A percentile compares a stretch with the other conserved stretches of the same genome.
Conservation (phyloP, 2,888 invertebrate genomes). For the Noctua pronuba region DNA sequence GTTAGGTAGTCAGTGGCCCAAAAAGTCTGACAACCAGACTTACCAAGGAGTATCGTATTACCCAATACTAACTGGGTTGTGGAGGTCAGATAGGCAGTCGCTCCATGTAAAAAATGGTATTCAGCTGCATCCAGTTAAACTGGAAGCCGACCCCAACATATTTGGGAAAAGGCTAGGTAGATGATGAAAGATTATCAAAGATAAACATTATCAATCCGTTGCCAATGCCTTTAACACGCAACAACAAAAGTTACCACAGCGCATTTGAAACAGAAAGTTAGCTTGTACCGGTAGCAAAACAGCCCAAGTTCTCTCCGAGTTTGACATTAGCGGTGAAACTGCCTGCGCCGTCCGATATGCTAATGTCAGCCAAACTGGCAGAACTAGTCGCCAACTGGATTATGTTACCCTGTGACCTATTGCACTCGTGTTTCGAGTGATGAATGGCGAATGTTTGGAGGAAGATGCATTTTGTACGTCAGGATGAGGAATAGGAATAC, state of each 20-base stretch:
- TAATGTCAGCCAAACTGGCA: slow-evolving; percentile 45
- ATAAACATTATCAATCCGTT: neutral
- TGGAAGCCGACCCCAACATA: no score
- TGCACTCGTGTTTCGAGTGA: slow-evolving; percentile 30
- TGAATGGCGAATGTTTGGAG: slow-evolving; percentile 27
- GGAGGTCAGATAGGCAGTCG: no score
- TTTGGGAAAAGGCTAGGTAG: no score
- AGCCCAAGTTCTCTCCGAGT: slow-evolving; percentile 47
- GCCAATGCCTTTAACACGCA: neutral
- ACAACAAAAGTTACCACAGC: slow-evolving; percentile 5
- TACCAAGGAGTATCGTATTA: no score
- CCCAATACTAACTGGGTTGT: no score
- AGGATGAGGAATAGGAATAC: slow-evolving; percentile 9
- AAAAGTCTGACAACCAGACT: no score
- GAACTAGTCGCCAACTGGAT: slow-evolving; percentile 51
- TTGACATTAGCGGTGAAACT: slow-evolving; percentile 49
- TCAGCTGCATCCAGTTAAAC: no score
- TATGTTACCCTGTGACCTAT: slow-evolving; percentile 49
- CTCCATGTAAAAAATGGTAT: no score
- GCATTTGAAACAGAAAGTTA: slow-evolving; percentile 42
- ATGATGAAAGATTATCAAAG: neutral
- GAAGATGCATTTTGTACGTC: neutral
- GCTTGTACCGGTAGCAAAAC: slow-evolving; percentile 9
- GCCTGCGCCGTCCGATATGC: slow-evolving; percentile 62
- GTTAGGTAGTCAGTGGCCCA: no score